These are phyloP conservation scores for Epinephelus malabaricus DNA, from an alignment of 2,797 vertebrate genomes.

Conservation along the genomic window DNA sequence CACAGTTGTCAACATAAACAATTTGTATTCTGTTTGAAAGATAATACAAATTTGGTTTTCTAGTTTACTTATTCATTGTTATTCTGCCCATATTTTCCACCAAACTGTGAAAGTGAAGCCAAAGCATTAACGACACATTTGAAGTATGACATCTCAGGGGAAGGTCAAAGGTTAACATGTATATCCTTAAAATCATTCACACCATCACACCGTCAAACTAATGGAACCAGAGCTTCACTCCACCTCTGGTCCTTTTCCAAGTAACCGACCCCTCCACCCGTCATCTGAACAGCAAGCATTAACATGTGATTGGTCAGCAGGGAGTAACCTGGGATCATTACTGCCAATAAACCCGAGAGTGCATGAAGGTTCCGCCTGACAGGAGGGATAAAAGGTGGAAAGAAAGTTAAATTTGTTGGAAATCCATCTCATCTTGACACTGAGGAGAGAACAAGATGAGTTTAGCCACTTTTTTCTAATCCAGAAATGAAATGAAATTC, in stretches of 20 bases:
- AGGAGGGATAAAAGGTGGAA: slow-evolving; percentile 42
- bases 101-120: slow-evolving; percentile 7
- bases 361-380: slow-evolving; percentile 73
- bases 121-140: slow-evolving; percentile 4
- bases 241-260: slow-evolving; percentile 47
- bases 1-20: neutral
- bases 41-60: neutral
- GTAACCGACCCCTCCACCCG: slow-evolving; percentile 14
- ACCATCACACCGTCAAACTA: slow-evolving; percentile 36
- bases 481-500: slow-evolving; percentile 45
- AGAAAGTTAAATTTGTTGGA: slow-evolving; percentile 53
- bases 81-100: neutral
- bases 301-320: slow-evolving; percentile 79
- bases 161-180: slow-evolving; percentile 51
- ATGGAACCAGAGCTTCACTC: slow-evolving; percentile 20
- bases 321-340: slow-evolving; percentile 76
- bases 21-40: neutral
- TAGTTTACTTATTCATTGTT: neutral
- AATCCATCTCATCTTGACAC: slow-evolving; percentile 45
- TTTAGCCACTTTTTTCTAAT: slow-evolving; percentile 49
- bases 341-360: slow-evolving; percentile 68
- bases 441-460: slow-evolving; percentile 42
- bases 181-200: slow-evolving; percentile 30
- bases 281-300: slow-evolving; percentile 52
- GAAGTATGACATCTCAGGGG: slow-evolving; percentile 22